phyloP scores from a whole-genome alignment of 2,888 invertebrate species.

The Rhaphigaster nebulosa region DNA sequence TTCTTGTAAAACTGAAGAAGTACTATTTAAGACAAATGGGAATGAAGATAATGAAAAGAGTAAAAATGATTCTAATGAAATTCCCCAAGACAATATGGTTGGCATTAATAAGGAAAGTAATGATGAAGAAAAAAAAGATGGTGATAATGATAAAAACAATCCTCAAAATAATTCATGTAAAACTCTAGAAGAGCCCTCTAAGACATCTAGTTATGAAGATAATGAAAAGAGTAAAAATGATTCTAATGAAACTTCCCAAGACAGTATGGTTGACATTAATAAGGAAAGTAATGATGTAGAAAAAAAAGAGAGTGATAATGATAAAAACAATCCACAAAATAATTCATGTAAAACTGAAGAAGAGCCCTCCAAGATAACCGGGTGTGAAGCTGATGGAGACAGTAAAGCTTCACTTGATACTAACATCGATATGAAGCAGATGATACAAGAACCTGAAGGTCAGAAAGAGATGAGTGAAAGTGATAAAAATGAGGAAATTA shows the following conservation, averaged over 20 bases:
- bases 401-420: not conserved
- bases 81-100: not conserved
- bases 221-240: not conserved
- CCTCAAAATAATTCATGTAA: not conserved
- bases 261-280: not conserved
- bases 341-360: not conserved
- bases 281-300: conserved; percentile 37
- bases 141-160: not conserved
- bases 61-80: not conserved
- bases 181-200: not conserved
- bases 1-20: not conserved
- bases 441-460: not conserved
- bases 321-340: not conserved
- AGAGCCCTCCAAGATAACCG: not conserved
- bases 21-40: not conserved
- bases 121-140: conserved; percentile 20
- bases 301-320: not conserved
- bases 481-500: not conserved
- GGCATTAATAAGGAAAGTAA: not conserved
- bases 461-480: not conserved
- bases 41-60: not conserved
- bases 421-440: not conserved
- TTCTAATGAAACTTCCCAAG: not conserved
- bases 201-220: not conserved
- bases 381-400: not conserved